A percentile compares a stretch with the other conserved stretches of the same genome.
Evolutionary conservation across 2,888 invertebrate genomes (phyloP).

Genomic region (Sepioteuthis lessoniana): DNA sequence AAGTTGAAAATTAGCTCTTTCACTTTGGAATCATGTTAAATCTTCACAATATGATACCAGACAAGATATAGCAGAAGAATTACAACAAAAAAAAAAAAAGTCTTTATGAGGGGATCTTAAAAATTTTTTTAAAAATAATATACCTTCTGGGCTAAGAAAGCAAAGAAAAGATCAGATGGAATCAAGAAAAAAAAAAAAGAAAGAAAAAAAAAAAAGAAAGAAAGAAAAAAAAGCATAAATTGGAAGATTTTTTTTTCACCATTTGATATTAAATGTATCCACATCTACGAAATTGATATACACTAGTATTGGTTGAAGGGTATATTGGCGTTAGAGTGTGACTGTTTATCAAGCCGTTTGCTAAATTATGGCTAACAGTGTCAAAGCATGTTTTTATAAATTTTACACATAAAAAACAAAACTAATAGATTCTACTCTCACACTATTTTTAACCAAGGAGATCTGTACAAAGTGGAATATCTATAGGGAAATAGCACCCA

Average conservation of each 20-base stretch:
- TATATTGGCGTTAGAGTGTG: too few species aligned
- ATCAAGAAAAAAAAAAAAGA: too few species aligned
- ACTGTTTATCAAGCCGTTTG: not conserved
- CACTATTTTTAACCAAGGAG: too few species aligned
- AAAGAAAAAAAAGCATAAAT: not conserved
- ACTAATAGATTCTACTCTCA: too few species aligned
- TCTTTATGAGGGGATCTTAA: not conserved
- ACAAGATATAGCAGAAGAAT: not conserved
- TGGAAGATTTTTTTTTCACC: too few species aligned
- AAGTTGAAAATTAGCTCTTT: not conserved
- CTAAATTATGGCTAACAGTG: not conserved
- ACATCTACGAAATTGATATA: not conserved
- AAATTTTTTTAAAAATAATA: not conserved
- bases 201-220: not conserved
- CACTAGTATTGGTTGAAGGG: not conserved
- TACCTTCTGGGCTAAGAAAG: not conserved
- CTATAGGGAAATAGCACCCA: too few species aligned
- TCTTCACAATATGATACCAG: not conserved
- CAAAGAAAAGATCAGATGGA: not conserved
- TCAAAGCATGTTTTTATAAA: not conserved
- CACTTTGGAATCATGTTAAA: not conserved
- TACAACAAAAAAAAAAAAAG: not conserved
- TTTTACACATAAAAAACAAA: not conserved
- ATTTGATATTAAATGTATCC: not conserved
- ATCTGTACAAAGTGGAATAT: too few species aligned